phyloP scores from a whole-genome alignment of 2,888 invertebrate genomes.

The Onthophagus sagittarius region DNA sequence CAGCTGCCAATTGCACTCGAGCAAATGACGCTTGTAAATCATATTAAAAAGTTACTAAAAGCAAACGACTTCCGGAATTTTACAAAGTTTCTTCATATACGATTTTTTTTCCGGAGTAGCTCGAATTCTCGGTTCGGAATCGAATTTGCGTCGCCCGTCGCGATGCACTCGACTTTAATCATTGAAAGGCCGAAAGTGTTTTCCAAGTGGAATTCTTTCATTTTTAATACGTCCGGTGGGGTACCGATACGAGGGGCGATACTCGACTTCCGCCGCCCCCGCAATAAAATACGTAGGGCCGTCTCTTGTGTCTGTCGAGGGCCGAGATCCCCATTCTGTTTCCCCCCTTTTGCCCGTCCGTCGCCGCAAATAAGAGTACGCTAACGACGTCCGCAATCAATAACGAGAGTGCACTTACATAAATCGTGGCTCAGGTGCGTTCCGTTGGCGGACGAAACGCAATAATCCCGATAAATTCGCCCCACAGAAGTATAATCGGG shows the following conservation, averaged over 20 bases:
- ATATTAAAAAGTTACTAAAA: not conserved
- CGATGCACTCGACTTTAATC: slow-evolving; percentile 7
- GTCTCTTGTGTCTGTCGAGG: slow-evolving; percentile 29
- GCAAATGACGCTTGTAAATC: not conserved
- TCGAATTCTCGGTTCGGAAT: not conserved
- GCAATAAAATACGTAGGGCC: slow-evolving; percentile 31
- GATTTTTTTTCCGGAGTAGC: too few relatives aligned
- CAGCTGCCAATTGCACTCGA: not conserved
- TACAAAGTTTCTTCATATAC: not conserved
- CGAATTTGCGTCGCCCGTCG: slow-evolving; percentile 5
- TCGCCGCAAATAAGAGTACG: slow-evolving; percentile 39
- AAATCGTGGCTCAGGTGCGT: slow-evolving; percentile 41
- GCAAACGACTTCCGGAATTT: not conserved
- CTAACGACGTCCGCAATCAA: slow-evolving; percentile 41
- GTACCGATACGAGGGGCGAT: not conserved
- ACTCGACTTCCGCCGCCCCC: slow-evolving; percentile 16
- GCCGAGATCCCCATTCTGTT: slow-evolving; percentile 16
- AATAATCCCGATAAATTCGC: slow-evolving; percentile 31
- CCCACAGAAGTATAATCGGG: slow-evolving; percentile 18
- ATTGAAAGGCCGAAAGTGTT: slow-evolving; percentile 4
- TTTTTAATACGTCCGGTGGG: slow-evolving; percentile 10
- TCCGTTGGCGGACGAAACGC: slow-evolving; percentile 29
- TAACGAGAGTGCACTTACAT: slow-evolving; percentile 40
- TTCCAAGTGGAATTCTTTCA: slow-evolving; percentile 11
- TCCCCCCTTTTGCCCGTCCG: slow-evolving; percentile 23